Base-by-base conservation (phyloP, 2,797 vertebrate species). In the Protonibea diacanthus region DNA sequence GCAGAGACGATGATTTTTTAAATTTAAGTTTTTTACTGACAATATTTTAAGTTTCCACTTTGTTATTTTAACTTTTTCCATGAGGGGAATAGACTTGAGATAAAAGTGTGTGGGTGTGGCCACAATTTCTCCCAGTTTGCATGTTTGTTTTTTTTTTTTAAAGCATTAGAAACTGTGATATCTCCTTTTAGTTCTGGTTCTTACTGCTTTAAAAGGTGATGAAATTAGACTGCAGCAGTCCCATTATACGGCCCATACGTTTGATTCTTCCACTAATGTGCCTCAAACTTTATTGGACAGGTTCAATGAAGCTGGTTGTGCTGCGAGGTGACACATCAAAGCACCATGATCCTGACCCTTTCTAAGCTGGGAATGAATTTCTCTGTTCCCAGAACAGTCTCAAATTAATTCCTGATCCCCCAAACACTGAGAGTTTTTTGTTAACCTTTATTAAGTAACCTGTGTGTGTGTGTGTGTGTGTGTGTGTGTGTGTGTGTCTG, bases 321-420 rank as follows among this genome's bases (percentile, higher is more conserved):
- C 89, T 83, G 70, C 61, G 71, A 91, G 77, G 89, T 91, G 92
- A 91, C 87, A 88, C 89, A 92, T 94, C 92, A 93, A 93, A 94
- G 91, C 81, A 77, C 59, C 44, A 7, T 81, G 81, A 84, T 86
- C 91, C 27, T 82, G 81, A 82, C 81, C 76, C 72, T 82, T 29
- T 71, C 64, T 66, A 74, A 86, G 82, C 85, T 75, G 58, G 82
- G 78, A 91, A 80, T 81, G 78, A 87, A 70, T 80, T 75, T 40
- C 77, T 85, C 74, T 86, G 83, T 90, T 89, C 87, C 55, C 70
- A 84, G 78, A 91, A 83, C 86, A 85, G 60, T 85, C 82, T 85
- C 62, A 76, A 89, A 88, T 90, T 90, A 79, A 82, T 76, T 66
- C 75, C 65, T 83, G 71, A 88, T 71, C 67, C 76, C 51, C 67